Evolutionary conservation across 1,140 invertebrate genomes (phyloP), one percentile per base, ranked within the genome.

Genomic region (Drosophila elegans): DNA sequence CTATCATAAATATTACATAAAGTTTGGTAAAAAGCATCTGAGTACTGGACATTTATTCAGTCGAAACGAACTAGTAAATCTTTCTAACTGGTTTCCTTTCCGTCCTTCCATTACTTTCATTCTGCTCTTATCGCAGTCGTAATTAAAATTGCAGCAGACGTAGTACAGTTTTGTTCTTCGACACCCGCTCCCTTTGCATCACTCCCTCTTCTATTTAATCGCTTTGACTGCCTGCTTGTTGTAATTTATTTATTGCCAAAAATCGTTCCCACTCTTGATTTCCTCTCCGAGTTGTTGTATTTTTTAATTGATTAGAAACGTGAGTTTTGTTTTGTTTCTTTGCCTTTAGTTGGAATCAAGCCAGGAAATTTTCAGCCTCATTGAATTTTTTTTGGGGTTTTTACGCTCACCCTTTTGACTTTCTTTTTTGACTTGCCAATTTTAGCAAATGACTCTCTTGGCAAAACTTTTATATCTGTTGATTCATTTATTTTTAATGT

Each of bases 401-500:
- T 72, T 34, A 21, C 16, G 5, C 39, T 27, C 16, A 62, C 7
- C 13, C 16, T 53, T 32, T 32, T 60, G 48, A 11, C 21, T 62
- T 25, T 73, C 6, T 44, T 36, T 52, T 49, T 48, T 27, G 59
- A n/a, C 54, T 63, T 51, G 42, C 39, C 75, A 78, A 78, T 78
- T 78, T 78, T 53, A 78, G 64, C 52, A 78, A 78, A 78, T 78
- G 64, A 78, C 75, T 78, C 69, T 78, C 45, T 78, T 78, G 75
- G 75, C 75, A 63, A 39, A 78, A 76, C 62, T 66, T 61, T 73
- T 52, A 12, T 51, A 52, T 61, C 61, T 59, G 34, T 61, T 73
- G 68, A 75, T 39, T 75, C 52, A 66, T 67, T 74, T 59, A 59
- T 66, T 59, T 48, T 11, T 71, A 71, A 71, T 71, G 64, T 36